These are phyloP conservation scores for Gobius niger DNA, from an alignment of 2,113 vertebrate genomes.

Conservation along the genomic window DNA sequence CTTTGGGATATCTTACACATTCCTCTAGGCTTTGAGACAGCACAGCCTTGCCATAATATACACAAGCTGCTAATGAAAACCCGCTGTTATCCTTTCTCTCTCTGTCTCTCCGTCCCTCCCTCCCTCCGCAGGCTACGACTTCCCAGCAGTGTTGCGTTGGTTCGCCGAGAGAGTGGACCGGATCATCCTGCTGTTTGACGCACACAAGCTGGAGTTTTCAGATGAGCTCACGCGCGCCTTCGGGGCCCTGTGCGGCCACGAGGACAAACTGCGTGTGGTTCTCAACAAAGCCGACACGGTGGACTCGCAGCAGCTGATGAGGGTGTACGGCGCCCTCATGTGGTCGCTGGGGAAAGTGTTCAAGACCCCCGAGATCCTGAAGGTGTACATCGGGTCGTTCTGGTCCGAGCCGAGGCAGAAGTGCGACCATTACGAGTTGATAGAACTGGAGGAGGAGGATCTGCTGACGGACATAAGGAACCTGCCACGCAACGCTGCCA, in stretches of 20 bases:
- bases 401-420: slow-evolving; percentile 85
- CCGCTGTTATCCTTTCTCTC: slow-evolving; percentile 31
- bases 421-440: slow-evolving; percentile 84
- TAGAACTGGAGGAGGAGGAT: slow-evolving; percentile 88
- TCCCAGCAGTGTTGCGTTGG: slow-evolving; percentile 86
- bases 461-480: slow-evolving; percentile 86
- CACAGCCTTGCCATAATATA: slow-evolving; percentile 28
- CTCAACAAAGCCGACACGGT: slow-evolving; percentile 92
- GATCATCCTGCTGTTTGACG: slow-evolving; percentile 90
- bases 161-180: slow-evolving; percentile 89
- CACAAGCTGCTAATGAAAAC: slow-evolving; percentile 45
- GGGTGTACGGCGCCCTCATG: slow-evolving; percentile 92
- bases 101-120: background rate
- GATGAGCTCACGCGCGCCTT: slow-evolving; percentile 90
- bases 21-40: slow-evolving; percentile 28
- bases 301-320: slow-evolving; percentile 89
- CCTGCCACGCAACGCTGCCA: slow-evolving; percentile 83
- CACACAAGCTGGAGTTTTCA: slow-evolving; percentile 91
- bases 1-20: slow-evolving; percentile 39
- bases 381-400: slow-evolving; percentile 89
- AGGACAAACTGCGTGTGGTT: slow-evolving; percentile 91
- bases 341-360: slow-evolving; percentile 91
- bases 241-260: slow-evolving; percentile 82
- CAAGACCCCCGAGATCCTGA: slow-evolving; percentile 85
- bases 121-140: slow-evolving; percentile 82